These are phyloP conservation scores for Dallia pectoralis DNA, from an alignment of 2,797 vertebrate species.

Conservation along the genomic window DNA sequence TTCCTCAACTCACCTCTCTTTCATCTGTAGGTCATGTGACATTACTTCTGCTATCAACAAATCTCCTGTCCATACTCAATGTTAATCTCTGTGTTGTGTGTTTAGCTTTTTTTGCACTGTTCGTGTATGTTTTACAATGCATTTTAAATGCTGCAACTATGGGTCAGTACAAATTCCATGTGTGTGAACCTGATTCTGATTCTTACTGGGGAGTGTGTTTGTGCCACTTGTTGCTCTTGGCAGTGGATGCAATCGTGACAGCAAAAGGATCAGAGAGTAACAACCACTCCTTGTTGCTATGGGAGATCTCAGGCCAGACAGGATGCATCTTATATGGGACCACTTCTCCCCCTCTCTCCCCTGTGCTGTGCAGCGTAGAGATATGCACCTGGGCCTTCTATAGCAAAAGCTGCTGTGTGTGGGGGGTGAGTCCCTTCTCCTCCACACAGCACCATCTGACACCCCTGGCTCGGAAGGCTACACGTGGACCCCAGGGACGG, in stretches of 20 bases:
- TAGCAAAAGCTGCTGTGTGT: conserved; percentile 66
- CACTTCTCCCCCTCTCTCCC: neutral
- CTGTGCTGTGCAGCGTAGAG: conserved; percentile 31
- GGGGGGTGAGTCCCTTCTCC: conserved; percentile 62
- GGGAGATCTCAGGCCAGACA: conserved; percentile 52
- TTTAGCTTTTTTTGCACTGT: too few relatives aligned
- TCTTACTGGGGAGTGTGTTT: conserved; percentile 21
- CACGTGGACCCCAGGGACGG: conserved; percentile 33
- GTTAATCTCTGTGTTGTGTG: too few relatives aligned
- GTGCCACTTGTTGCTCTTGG: conserved; percentile 28
- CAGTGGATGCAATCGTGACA: conserved; percentile 52
- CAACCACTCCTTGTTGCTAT: conserved; percentile 60
- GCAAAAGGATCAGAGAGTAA: conserved; percentile 38
- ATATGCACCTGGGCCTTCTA: conserved; percentile 69
- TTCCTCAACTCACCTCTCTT: neutral
- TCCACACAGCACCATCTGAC: conserved; percentile 45
- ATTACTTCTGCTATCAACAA: neutral
- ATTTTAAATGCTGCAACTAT: too few relatives aligned
- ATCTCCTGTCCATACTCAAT: neutral
- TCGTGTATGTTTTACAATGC: too few relatives aligned
- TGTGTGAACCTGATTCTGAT: too few relatives aligned
- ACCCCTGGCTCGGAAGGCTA: neutral
- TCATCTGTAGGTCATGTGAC: neutral
- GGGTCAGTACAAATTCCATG: too few relatives aligned
- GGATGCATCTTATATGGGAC: conserved; percentile 47